Percentiles rank a stretch among this genome's conserved stretches.
Evolutionary conservation across 2,797 vertebrate species (phyloP).

Genomic region (Myripristis jacobus): DNA sequence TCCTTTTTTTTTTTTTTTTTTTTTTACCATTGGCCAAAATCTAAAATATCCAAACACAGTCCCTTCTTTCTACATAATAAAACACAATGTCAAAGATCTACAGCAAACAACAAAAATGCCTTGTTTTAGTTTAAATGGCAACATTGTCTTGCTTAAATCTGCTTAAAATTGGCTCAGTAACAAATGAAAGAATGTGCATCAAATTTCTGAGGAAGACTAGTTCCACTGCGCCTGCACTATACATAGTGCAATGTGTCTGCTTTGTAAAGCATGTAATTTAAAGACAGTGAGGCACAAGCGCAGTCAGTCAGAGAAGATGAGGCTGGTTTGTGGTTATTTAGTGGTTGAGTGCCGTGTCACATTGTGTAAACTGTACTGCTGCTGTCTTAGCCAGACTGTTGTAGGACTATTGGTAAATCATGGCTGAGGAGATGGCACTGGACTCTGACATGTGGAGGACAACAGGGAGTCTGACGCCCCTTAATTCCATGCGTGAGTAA

Average conservation of each 20-base stretch:
- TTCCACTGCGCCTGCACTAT: slow-evolving; percentile 19
- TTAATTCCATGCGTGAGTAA: slow-evolving; percentile 66
- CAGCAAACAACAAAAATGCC: not conserved
- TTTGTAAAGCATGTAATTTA: slow-evolving; percentile 32
- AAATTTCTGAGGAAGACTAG: slow-evolving; percentile 10
- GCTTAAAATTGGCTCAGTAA: not conserved
- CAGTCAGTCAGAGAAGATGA: slow-evolving; percentile 16
- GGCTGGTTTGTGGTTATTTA: slow-evolving; percentile 34
- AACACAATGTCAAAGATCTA: not conserved
- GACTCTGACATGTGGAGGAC: slow-evolving; percentile 59
- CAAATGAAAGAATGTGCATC: slow-evolving; percentile 8
- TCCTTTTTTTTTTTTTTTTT: no score
- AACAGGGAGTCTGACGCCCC: slow-evolving; percentile 65
- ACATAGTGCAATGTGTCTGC: slow-evolving; percentile 10
- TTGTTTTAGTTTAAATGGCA: slow-evolving; percentile 3
- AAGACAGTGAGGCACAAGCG: slow-evolving; percentile 19
- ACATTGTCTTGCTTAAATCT: not conserved
- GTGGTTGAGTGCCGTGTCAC: slow-evolving; percentile 19
- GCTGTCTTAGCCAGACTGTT: slow-evolving; percentile 11
- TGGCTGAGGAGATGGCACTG: slow-evolving; percentile 18
- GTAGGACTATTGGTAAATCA: slow-evolving; percentile 25
- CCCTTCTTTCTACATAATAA: not conserved
- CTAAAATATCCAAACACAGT: not conserved
- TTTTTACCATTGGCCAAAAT: no score
- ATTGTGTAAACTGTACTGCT: slow-evolving; percentile 29